Evolutionary conservation across 2,113 vertebrate species (phyloP), one percentile per base, ranked within the genome.

Genomic region (Empidonax alnorum): DNA sequence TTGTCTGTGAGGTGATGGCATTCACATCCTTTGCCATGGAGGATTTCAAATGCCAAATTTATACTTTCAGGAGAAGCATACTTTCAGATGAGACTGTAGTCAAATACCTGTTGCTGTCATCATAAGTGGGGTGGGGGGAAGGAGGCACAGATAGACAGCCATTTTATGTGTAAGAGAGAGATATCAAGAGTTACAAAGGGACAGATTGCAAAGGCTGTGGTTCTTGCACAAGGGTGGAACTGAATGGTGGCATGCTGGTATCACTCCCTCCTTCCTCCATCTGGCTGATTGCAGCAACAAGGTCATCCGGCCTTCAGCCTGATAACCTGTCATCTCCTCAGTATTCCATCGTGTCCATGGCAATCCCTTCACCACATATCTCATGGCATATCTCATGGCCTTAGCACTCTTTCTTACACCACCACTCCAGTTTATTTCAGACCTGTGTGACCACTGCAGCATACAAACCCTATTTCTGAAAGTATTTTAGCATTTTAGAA

Each of bases 291-390:
- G 11, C 33, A 81, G 33, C 1, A 2, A 37, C 23, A 35, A 53
- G 44, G 18, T 19, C 27, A 10, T 9, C 14, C 17, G 22, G 27
- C 14, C 37, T 37, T 73, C 21, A 49, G 17, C 42, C 42, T 37
- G 27, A 19, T 4, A 56, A 23, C 37, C 33, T 44, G 14, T 2
- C 59, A 73, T 6, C 7, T 30, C 22, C 27, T 52, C 37, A 13
- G 44, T 5, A 1, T 59, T 58, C 59, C 50, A 23, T 12, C 1
- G 1, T 19, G 12, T 37, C 44, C 27, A 6, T 0, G 0, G 18
- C 10, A 6, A 10, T 73, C 42, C 50, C 44, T 59, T 22, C 52
- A 33, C 15, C 37, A 33, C 52, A 19, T 10, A 3, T 4, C 44
- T 50, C 58, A 47, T 5, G 11, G 10, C 7, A 14, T 5, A 35